phyloP scores from a whole-genome alignment of 2,888 invertebrate species.

The Sturmia bella region DNA sequence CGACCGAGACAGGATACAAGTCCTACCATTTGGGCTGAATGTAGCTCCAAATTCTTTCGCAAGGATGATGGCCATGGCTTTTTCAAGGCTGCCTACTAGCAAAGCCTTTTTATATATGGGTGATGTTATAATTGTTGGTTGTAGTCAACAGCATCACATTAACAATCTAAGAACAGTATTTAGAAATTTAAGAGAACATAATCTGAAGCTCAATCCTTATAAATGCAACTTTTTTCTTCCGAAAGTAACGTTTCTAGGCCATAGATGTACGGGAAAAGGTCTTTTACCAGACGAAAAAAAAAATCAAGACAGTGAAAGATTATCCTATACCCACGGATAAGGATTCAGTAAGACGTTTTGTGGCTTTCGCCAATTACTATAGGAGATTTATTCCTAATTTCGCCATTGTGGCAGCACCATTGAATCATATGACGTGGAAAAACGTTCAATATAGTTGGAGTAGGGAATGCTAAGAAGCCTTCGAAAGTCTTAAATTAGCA shows the following conservation, averaged over 20 bases:
- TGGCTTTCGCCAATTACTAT: too few relatives aligned
- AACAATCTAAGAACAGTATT: constrained; percentile 15
- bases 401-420: neutral
- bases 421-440: neutral
- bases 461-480: neutral
- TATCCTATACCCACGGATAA: constrained; percentile 20
- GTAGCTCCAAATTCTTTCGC: too few relatives aligned
- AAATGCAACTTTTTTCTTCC: constrained; percentile 26
- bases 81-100: too few relatives aligned
- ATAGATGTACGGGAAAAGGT: too few relatives aligned
- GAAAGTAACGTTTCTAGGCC: constrained; percentile 1
- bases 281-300: too few relatives aligned
- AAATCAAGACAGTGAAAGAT: neutral
- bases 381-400: constrained; percentile 3
- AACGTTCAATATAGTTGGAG: neutral
- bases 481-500: neutral
- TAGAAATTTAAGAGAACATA: neutral
- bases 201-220: constrained; percentile 9
- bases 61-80: too few relatives aligned
- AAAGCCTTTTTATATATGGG: too few relatives aligned
- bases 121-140: constrained; percentile 6
- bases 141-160: constrained; percentile 12
- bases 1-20: too few relatives aligned
- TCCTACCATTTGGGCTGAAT: too few relatives aligned
- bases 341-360: neutral